Evolutionary conservation across 2,797 vertebrate species (phyloP).

Genomic region (Streptopelia turtur): DNA sequence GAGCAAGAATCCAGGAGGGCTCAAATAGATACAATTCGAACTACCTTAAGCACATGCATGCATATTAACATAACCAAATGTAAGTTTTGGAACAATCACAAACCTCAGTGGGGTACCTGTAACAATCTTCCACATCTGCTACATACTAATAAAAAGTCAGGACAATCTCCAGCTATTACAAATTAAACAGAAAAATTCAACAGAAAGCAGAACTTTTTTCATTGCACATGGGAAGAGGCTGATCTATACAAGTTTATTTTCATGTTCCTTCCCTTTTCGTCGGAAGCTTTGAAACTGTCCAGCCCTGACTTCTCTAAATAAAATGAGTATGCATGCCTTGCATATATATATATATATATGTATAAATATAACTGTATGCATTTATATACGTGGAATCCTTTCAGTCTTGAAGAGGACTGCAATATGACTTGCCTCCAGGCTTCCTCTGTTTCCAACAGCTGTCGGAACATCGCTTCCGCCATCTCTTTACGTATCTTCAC

Average conservation of each 20-base stretch:
- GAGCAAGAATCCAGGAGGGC: neutral
- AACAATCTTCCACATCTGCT: neutral
- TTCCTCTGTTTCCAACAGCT: slow-evolving; percentile 88
- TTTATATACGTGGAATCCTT: neutral
- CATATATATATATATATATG: neutral
- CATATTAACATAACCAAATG: neutral
- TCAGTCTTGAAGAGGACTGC: neutral
- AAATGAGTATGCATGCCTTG: rapidly evolving
- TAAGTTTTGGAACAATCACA: neutral
- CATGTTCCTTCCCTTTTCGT: neutral
- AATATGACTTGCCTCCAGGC: slow-evolving; percentile 77
- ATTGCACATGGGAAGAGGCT: neutral
- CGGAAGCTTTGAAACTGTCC: neutral
- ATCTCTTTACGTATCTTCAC: slow-evolving; percentile 92
- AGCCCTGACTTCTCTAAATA: neutral
- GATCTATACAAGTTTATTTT: neutral
- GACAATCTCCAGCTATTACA: neutral
- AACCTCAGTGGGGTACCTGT: neutral
- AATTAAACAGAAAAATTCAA: neutral
- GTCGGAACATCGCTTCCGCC: slow-evolving; percentile 89
- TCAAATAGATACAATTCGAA: neutral
- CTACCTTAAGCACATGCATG: neutral
- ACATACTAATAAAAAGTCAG: neutral
- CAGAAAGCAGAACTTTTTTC: neutral
- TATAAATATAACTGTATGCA: neutral